Conservation (phyloP, 2,113 vertebrate genomes). For the Nothobranchius furzeri region DNA sequence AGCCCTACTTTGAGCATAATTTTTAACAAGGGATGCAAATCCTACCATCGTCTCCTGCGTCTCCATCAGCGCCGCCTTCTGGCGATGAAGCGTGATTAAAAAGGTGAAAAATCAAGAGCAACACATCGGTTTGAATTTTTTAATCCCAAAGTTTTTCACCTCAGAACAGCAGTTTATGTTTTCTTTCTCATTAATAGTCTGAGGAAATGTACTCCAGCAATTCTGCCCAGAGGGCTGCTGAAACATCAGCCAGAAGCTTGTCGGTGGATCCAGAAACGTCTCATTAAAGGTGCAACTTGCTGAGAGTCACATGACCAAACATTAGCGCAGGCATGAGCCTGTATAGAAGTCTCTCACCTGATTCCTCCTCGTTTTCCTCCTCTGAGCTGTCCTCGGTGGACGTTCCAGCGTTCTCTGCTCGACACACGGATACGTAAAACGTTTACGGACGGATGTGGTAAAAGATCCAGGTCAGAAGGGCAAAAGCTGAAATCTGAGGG, state of each 20-base stretch:
- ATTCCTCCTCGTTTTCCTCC: constrained; percentile 57
- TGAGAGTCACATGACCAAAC: too few relatives aligned
- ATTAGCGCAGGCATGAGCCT: not conserved
- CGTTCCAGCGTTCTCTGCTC: constrained; percentile 59
- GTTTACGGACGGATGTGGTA: not conserved
- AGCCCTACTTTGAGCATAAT: too few relatives aligned
- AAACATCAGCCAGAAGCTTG: too few relatives aligned
- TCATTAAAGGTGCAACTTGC: too few relatives aligned
- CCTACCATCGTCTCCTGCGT: constrained; percentile 40
- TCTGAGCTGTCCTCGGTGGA: constrained; percentile 74
- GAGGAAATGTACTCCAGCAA: too few relatives aligned
- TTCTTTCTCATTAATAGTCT: too few relatives aligned
- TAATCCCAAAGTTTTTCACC: too few relatives aligned
- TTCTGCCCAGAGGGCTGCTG: too few relatives aligned
- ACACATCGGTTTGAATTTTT: too few relatives aligned
- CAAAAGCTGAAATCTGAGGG: not conserved
- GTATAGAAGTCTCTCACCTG: constrained; percentile 51
- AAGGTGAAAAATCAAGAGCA: not conserved
- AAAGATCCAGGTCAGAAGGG: not conserved
- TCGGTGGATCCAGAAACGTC: too few relatives aligned
- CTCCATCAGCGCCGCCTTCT: constrained; percentile 31
- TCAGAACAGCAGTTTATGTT: too few relatives aligned
- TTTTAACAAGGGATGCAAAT: too few relatives aligned
- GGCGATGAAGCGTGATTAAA: constrained; percentile 11
- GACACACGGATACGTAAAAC: not conserved